Base-by-base conservation (phyloP, 2,888 invertebrate genomes). In the Lampropteryx suffumata region DNA sequence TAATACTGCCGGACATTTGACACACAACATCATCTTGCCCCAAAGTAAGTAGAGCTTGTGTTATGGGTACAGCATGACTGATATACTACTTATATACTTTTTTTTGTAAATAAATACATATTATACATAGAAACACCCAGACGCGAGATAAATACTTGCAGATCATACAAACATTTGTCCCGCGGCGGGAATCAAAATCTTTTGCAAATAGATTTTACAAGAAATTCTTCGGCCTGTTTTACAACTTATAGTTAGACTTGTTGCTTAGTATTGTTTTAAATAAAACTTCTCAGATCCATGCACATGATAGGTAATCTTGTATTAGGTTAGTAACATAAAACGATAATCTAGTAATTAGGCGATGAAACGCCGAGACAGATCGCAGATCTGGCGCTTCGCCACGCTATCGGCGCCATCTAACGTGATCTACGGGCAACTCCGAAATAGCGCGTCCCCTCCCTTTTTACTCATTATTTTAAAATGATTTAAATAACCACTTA, bases 351-450 rank as follows among this genome's bases (percentile, higher is more conserved):
- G 77, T 80, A 82, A 82, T 81, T 82, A 82, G 80, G 71, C 73
- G 79, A 76, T 68, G 72, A 74, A 76, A 76, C 75, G 71, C 66
- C 65, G 67, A 62, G 65, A 60, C 64, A 58, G 71, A 81, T 81
- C 79, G 64, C 70, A 69, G 84, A 87, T 87, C 83, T 90, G 89
- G 89, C 89, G 63, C 71, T 57, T 52, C 59, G 86, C 86, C 89
- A 84, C 73, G 40, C 58, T 84, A 87, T 88, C 89, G 70, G 73
- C 76, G 79, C 71, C 84, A 89, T 90, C 88, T 88, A 73, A 62
- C 75, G 81, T 84, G 87, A 85, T 86, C 79, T 87, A 87, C 79
- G 80, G 70, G 73, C 72, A 65, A 61, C 53, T 54, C 74, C 67
- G 59, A 70, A 78, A 78, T 79, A 77, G 64, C 68, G 61, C 52